phyloP scores from a whole-genome alignment of 2,113 vertebrate species.

The Perca fluviatilis region DNA sequence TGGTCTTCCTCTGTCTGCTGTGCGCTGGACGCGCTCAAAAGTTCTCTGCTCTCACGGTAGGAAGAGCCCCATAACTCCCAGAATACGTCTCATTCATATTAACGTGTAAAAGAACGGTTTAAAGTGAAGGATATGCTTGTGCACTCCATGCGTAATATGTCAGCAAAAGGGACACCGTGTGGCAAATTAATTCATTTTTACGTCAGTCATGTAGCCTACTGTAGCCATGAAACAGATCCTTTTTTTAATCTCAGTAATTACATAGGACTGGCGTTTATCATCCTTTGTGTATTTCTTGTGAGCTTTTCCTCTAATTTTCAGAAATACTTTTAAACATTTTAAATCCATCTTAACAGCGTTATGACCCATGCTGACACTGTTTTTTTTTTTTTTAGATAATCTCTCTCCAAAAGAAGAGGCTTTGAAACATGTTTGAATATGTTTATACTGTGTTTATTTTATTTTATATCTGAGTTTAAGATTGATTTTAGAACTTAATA shows the following conservation, averaged over 20 bases:
- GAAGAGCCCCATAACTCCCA: constrained; percentile 43
- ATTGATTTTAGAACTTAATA: neutral
- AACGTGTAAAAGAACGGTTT: neutral
- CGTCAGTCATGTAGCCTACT: neutral
- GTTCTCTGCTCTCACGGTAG: constrained; percentile 87
- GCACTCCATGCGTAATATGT: constrained; percentile 1
- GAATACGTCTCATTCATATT: neutral
- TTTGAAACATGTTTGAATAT: neutral
- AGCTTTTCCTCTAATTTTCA: neutral
- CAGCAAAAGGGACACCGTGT: neutral
- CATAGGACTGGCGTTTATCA: neutral
- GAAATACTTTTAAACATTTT: neutral
- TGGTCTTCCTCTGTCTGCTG: constrained; percentile 80
- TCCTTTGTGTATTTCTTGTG: neutral
- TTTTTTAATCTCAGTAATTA: neutral
- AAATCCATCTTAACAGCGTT: neutral
- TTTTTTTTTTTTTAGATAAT: neutral
- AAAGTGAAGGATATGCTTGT: neutral
- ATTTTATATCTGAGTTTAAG: constrained; percentile 16
- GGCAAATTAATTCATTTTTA: neutral
- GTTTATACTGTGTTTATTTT: too few species aligned
- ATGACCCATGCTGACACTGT: neutral
- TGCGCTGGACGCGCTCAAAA: constrained; percentile 82
- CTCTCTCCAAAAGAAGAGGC: neutral
- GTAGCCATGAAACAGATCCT: neutral